phyloP scores from a whole-genome alignment of 2,797 vertebrate species.

The Alectoris magna region DNA sequence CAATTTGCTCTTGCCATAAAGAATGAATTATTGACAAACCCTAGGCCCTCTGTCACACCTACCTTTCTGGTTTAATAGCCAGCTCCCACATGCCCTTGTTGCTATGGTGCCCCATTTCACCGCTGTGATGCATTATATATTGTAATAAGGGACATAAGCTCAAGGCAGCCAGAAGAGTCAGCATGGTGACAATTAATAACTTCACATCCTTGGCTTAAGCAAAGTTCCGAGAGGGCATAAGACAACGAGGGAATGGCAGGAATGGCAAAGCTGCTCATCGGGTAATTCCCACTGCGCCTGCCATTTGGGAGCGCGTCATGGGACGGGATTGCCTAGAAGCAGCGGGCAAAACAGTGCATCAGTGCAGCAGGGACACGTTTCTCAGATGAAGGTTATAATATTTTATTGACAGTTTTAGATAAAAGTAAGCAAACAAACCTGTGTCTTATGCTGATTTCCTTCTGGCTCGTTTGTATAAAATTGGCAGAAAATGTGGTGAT shows the following conservation, averaged over 20 bases:
- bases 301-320: neutral
- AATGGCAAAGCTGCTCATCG: neutral
- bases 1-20: constrained; percentile 31
- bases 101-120: constrained; percentile 23
- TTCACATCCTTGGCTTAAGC: neutral
- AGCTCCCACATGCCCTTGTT: constrained; percentile 23
- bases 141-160: neutral
- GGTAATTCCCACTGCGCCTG: neutral
- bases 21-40: constrained; percentile 51
- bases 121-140: neutral
- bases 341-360: neutral
- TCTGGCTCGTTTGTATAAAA: neutral
- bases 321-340: neutral
- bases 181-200: neutral
- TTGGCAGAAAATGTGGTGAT: neutral
- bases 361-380: neutral
- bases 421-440: neutral
- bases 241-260: neutral
- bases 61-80: neutral
- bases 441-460: neutral
- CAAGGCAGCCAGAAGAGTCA: neutral
- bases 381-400: neutral
- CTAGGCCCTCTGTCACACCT: constrained; percentile 40
- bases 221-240: neutral
- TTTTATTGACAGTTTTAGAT: neutral